Base-by-base conservation (phyloP, 1,140 invertebrate species). In the Formica exsecta region DNA sequence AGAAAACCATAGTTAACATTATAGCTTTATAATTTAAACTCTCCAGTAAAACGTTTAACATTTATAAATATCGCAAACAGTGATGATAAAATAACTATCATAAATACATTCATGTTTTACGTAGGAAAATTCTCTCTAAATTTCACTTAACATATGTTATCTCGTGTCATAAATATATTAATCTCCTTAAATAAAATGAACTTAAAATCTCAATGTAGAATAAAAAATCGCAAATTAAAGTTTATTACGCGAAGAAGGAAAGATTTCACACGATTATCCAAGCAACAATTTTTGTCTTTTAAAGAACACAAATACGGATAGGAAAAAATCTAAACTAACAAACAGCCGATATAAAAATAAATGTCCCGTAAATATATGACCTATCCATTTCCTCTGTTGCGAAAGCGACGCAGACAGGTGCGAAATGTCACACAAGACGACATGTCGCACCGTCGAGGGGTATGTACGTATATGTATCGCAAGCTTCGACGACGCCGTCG, bases 341-440 rank as follows among this genome's bases (percentile, higher is more conserved):
- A 41, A 38, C 6, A 51, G 16, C 16, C 48, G 48, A 51, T 51
- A 19, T 51, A 51, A 51, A 51, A 51, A 51, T 6, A 25, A 77
- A 32, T 22, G n/a, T n/a, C 8, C 25, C n/a, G 6, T 16, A 16
- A 13, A 44, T 51, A 51, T 51, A 51, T 36, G 32, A 51, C 0
- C n/a, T 29, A 25, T 36, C 6, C 16, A 19, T 51, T 51, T 19
- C 48, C 48, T 51, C 48, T 48, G 44, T 51, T 19, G 48, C 7
- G 22, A 71, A 71, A 59, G 29, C n/a, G 9, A 59, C 65, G 36
- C 22, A 29, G 25, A 41, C 25, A 54, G 44, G 29, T 70, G 44
- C 64, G 16, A 74, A n/a, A 19, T 74, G 54, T 83, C 68, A 83
- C 19, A 19, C 54, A 22, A 73, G 54, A 3, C 38, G 54, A 83